Conservation (phyloP, 2,797 vertebrate genomes). For the Agapornis canus region DNA sequence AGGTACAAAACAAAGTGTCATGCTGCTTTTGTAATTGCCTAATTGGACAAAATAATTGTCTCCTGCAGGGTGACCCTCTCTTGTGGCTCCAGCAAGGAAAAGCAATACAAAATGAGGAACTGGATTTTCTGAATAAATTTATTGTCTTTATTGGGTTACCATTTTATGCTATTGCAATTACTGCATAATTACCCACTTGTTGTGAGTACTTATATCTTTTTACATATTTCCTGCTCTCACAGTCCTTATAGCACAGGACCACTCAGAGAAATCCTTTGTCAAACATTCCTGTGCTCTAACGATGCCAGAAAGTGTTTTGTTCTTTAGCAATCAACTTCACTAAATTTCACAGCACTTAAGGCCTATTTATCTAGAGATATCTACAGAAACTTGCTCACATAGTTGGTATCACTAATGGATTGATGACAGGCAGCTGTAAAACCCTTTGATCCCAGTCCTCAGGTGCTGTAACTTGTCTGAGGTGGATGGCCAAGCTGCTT, state of each 20-base stretch:
- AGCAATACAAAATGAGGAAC: background rate
- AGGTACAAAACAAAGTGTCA: background rate
- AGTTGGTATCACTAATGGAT: background rate
- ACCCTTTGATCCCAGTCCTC: background rate
- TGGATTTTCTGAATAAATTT: background rate
- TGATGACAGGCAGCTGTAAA: background rate
- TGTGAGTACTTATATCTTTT: background rate
- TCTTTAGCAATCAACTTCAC: background rate
- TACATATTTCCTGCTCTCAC: background rate
- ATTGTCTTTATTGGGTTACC: slow-evolving; percentile 7
- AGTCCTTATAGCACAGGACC: background rate
- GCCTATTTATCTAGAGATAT: background rate
- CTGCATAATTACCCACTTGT: slow-evolving; percentile 23
- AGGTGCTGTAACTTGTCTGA: background rate
- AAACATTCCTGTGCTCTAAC: background rate
- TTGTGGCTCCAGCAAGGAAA: background rate
- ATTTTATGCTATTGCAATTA: background rate
- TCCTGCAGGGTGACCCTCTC: slow-evolving; percentile 4
- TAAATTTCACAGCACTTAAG: background rate
- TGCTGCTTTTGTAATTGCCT: slow-evolving; percentile 42
- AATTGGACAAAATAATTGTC: slow-evolving; percentile 41
- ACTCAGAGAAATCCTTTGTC: background rate
- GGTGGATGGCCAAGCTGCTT: background rate
- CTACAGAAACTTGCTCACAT: background rate
- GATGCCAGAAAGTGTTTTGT: slow-evolving; percentile 15